Evolutionary conservation across 2,797 vertebrate genomes (phyloP).

Genomic region (Squalus acanthias): DNA sequence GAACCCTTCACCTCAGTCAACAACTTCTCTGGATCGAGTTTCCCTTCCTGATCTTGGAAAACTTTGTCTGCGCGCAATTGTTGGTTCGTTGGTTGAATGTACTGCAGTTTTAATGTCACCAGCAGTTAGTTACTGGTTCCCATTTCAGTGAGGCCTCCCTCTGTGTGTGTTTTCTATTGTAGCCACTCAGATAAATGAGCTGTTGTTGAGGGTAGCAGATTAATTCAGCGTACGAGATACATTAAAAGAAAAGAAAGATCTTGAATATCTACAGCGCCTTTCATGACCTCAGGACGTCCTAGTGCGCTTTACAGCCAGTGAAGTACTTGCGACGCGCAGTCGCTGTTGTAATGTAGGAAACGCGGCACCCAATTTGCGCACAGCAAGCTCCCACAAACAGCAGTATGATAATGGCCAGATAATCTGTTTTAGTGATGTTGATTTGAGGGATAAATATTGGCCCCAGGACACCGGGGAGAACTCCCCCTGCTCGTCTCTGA

Average conservation of each 20-base stretch:
- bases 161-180: background rate
- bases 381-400: background rate
- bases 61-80: background rate
- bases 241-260: too few relatives aligned
- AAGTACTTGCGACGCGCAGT: background rate
- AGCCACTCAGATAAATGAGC: background rate
- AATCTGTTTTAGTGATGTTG: background rate
- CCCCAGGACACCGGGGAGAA: too few relatives aligned
- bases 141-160: background rate
- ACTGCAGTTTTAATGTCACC: background rate
- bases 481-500: too few relatives aligned
- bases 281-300: background rate
- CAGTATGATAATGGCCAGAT: background rate
- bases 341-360: background rate
- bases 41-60: background rate
- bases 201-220: background rate
- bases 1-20: background rate
- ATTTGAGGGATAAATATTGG: too few relatives aligned
- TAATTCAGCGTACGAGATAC: background rate
- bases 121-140: too few relatives aligned
- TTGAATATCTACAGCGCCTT: too few relatives aligned
- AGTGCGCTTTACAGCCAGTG: background rate
- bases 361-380: background rate
- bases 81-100: background rate
- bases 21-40: background rate